Percentiles rank a stretch among this genome's conserved stretches.
Evolutionary conservation across 2,797 vertebrate genomes (phyloP).

Genomic region (Margarornis squamiger): DNA sequence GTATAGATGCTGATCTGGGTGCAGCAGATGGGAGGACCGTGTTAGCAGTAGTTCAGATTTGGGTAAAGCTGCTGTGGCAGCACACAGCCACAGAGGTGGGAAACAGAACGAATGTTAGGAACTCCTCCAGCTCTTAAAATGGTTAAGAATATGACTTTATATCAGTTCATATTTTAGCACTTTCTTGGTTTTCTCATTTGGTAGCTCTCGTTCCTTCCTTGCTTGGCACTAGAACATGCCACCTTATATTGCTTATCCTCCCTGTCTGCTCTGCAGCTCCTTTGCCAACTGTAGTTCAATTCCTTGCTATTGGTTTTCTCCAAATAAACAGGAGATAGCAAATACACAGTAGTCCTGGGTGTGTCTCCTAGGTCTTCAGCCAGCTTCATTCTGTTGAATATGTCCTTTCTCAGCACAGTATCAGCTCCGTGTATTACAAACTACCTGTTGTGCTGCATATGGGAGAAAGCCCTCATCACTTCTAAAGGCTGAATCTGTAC

Average conservation of each 20-base stretch:
- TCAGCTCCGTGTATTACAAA: background rate
- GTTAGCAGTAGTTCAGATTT: background rate
- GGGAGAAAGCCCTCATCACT: background rate
- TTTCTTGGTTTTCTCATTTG: background rate
- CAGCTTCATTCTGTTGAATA: background rate
- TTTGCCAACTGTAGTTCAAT: background rate
- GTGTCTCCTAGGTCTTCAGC: background rate
- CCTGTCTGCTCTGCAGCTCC: background rate
- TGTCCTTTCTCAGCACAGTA: background rate
- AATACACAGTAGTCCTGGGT: background rate
- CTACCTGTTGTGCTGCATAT: accelerated
- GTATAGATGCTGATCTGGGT: background rate
- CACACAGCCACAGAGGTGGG: background rate
- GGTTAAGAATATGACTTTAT: background rate
- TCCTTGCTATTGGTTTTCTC: background rate
- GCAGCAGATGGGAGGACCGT: background rate
- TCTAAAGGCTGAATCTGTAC: background rate
- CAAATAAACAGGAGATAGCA: background rate
- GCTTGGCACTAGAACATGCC: background rate
- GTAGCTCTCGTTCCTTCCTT: background rate
- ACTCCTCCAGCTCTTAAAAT: background rate
- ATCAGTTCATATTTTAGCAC: background rate
- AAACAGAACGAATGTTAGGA: background rate
- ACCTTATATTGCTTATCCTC: background rate
- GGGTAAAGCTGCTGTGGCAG: background rate